These are phyloP conservation scores for Hirtodrosophila histrioides DNA, from an alignment of 2,888 invertebrate genomes.

Conservation along the genomic window DNA sequence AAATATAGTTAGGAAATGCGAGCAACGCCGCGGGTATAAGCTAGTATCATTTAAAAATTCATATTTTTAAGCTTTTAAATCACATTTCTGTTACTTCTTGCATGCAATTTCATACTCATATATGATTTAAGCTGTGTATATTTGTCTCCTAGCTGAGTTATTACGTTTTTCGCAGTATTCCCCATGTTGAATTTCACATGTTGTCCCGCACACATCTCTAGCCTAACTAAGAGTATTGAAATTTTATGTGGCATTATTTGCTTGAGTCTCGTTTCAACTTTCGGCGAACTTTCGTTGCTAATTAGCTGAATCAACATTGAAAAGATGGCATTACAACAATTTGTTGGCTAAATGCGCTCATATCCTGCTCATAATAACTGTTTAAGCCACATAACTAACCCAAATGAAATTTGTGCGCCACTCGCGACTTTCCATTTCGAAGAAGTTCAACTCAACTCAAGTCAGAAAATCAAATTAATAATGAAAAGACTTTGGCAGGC, in stretches of 20 bases:
- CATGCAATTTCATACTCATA: too few relatives aligned
- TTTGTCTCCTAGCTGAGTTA: too few relatives aligned
- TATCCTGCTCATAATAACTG: constrained; percentile 56
- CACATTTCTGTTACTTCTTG: too few relatives aligned
- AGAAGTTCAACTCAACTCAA: constrained; percentile 11
- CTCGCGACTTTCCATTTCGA: constrained; percentile 51
- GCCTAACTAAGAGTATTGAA: constrained; percentile 13
- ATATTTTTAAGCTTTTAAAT: too few relatives aligned
- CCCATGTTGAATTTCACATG: too few relatives aligned
- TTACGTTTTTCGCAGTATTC: too few relatives aligned
- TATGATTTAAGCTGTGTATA: too few relatives aligned
- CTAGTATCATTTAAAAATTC: too few relatives aligned
- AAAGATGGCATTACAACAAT: constrained; percentile 20
- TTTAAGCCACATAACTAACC: constrained; percentile 27
- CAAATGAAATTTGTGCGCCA: constrained; percentile 19
- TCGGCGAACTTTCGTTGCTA: constrained; percentile 52
- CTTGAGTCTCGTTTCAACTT: constrained; percentile 25
- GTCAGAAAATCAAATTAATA: constrained; percentile 58
- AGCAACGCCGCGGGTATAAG: too few relatives aligned
- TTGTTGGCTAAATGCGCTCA: constrained; percentile 38
- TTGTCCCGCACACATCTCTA: constrained; percentile 16
- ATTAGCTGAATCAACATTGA: constrained; percentile 48
- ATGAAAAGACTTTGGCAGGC: constrained; percentile 33
- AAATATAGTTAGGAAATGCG: too few relatives aligned
- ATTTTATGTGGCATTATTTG: constrained; percentile 31